These are phyloP conservation scores for Drosophila chauvacae DNA, from an alignment of 1,140 invertebrate species.

Conservation along the genomic window DNA sequence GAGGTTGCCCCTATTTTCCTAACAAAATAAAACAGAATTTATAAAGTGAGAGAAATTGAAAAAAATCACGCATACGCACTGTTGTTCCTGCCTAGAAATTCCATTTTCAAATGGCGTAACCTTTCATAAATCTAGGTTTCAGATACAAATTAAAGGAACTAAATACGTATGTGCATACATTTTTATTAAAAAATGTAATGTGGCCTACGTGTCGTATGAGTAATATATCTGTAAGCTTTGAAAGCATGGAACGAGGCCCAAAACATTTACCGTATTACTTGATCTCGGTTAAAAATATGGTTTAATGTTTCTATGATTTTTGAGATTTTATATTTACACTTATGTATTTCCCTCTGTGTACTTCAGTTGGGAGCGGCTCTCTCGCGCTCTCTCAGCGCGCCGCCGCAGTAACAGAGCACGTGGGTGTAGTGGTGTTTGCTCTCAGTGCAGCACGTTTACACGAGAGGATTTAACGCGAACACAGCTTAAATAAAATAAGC, in stretches of 20 bases:
- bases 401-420: constrained; percentile 52
- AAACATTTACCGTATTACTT: neutral
- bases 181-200: no score
- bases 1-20: neutral
- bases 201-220: neutral
- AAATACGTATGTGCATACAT: no score
- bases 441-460: constrained; percentile 37
- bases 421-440: constrained; percentile 39
- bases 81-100: neutral
- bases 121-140: neutral
- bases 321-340: neutral
- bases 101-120: neutral
- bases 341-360: constrained; percentile 1
- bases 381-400: constrained; percentile 45
- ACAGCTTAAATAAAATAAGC: neutral
- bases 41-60: neutral
- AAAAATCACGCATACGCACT: constrained; percentile 10
- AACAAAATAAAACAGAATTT: no score
- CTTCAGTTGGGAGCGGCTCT: constrained; percentile 4
- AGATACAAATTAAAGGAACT: no score
- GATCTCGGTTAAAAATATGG: fast-evolving
- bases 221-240: neutral
- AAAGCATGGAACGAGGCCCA: neutral
- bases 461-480: neutral
- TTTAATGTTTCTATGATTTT: no score